Conservation (phyloP, 1,140 invertebrate genomes). For the Cydia fagiglandana region DNA sequence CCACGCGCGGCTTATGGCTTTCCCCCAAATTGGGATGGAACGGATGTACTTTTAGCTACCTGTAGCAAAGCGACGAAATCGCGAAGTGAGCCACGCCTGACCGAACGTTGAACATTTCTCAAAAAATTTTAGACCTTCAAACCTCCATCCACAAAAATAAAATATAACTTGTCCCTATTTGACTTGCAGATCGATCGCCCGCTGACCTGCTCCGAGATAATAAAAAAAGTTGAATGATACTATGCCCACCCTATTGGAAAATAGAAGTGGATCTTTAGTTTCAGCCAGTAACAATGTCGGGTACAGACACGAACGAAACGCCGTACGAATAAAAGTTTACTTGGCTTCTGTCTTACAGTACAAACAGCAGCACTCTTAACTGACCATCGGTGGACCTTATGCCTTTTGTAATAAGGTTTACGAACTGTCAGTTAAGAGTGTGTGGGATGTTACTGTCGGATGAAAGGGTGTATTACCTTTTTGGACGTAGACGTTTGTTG, state of each 20-base stretch:
- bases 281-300: slow-evolving; percentile 58
- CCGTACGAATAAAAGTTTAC: slow-evolving; percentile 21
- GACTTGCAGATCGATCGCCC: slow-evolving; percentile 54
- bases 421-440: too few species aligned
- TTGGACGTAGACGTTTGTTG: neutral
- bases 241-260: slow-evolving; percentile 70
- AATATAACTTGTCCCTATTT: slow-evolving; percentile 42
- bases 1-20: too few species aligned
- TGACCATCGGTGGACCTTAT: too few species aligned
- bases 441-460: slow-evolving; percentile 1
- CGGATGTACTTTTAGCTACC: too few species aligned
- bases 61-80: too few species aligned
- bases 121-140: neutral
- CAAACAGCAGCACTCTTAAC: too few species aligned
- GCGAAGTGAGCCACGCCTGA: too few species aligned
- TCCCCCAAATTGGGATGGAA: too few species aligned
- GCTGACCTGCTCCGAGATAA: slow-evolving; percentile 68
- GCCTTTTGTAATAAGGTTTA: too few species aligned
- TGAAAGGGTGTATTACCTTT: neutral
- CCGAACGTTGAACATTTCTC: neutral
- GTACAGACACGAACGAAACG: slow-evolving; percentile 38
- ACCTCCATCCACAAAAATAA: neutral
- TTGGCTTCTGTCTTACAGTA: neutral
- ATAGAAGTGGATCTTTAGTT: slow-evolving; percentile 71
- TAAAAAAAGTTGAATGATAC: slow-evolving; percentile 74